Percentiles rank a stretch among this genome's conserved stretches.
phyloP scores from a whole-genome alignment of 2,888 invertebrate genomes.

The Pyrrhosoma nymphula region DNA sequence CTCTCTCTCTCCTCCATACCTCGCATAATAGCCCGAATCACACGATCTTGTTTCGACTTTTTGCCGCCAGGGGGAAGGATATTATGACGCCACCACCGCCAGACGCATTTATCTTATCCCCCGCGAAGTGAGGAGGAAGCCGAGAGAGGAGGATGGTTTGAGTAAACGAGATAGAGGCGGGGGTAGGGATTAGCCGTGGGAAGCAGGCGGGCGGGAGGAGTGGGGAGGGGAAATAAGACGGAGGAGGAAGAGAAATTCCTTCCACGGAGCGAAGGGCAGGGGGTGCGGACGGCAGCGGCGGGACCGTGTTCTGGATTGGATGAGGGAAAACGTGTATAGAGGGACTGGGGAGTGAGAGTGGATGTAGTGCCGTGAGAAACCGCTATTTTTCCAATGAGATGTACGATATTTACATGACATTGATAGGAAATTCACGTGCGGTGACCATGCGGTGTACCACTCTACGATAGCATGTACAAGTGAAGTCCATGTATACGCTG shows the following conservation, averaged over 20 bases:
- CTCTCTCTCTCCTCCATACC: slow-evolving; percentile 17
- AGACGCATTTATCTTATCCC: slow-evolving; percentile 60
- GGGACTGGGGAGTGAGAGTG: too few species aligned
- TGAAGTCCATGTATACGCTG: too few species aligned
- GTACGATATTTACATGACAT: too few species aligned
- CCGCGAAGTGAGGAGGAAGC: neutral
- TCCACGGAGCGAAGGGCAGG: neutral
- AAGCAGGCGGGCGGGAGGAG: neutral
- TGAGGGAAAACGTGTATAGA: neutral
- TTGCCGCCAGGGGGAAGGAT: slow-evolving; percentile 57
- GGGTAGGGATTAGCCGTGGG: slow-evolving; percentile 26
- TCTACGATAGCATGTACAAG: too few species aligned
- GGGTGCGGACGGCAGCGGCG: neutral
- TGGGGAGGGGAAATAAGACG: neutral
- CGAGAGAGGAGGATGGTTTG: slow-evolving; percentile 29
- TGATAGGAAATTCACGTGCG: too few species aligned
- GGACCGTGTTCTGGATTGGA: neutral
- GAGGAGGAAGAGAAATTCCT: neutral
- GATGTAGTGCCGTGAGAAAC: too few species aligned
- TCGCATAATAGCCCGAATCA: slow-evolving; percentile 53
- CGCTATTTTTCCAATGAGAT: too few species aligned
- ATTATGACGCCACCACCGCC: slow-evolving; percentile 57
- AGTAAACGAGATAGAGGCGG: slow-evolving; percentile 33
- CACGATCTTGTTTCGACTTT: slow-evolving; percentile 59
- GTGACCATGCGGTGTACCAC: too few species aligned